Conservation (phyloP, 2,888 invertebrate genomes). For the Tenthredo scrophulariae region DNA sequence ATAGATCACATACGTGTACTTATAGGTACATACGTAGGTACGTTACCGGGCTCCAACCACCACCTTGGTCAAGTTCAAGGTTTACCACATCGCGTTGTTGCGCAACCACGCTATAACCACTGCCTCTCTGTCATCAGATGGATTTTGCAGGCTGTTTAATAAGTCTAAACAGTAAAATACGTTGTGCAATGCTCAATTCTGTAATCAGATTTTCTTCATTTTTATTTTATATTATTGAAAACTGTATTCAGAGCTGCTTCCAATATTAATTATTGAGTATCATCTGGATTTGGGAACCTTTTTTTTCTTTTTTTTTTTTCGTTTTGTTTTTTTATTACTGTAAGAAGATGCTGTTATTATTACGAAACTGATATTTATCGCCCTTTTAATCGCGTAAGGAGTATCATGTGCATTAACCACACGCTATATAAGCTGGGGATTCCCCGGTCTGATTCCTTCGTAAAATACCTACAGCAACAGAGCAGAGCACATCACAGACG, state of each 20-base stretch:
- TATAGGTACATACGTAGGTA: not conserved
- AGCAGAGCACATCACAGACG: not conserved
- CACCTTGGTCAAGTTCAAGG: conserved; percentile 62
- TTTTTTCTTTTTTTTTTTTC: not conserved
- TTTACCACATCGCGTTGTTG: conserved; percentile 52
- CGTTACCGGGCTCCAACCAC: conserved; percentile 38
- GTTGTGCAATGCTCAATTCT: not conserved
- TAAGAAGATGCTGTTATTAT: conserved; percentile 4
- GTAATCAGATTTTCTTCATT: not conserved
- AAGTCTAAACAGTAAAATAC: not conserved
- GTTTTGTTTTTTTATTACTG: not conserved
- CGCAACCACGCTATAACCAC: conserved; percentile 13
- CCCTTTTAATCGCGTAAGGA: not conserved
- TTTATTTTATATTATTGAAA: not conserved
- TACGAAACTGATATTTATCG: not conserved
- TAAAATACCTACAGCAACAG: conserved; percentile 11
- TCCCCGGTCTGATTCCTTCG: conserved; percentile 26
- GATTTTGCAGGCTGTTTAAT: conserved; percentile 23
- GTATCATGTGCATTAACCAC: conserved; percentile 8
- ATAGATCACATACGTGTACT: not conserved
- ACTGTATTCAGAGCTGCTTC: not conserved
- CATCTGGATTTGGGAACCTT: no score
- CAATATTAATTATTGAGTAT: no score
- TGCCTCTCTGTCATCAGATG: conserved; percentile 27
- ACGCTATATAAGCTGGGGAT: not conserved